Evolutionary conservation across 1,140 invertebrate genomes (phyloP), one percentile per base, ranked within the genome.

Genomic region (Neomicropteryx cornuta): DNA sequence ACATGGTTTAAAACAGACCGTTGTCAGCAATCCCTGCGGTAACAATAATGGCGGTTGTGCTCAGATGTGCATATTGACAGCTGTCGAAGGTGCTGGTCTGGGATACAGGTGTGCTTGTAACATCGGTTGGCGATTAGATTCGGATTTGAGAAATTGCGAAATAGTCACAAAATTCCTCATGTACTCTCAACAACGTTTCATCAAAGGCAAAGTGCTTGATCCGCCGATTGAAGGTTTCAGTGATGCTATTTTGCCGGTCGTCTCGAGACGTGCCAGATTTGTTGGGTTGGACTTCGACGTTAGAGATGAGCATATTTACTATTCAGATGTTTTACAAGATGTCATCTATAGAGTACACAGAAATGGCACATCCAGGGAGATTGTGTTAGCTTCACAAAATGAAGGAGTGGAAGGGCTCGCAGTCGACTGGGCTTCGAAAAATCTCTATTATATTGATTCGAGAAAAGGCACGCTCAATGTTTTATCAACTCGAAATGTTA

Each of bases 271-370:
- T 18, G 94, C 93, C 0, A 72, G 93, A 51, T 96, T 97, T 58
- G 94, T 98, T 3, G 94, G 93, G n/a, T 62, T 98, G 14, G 96
- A 99, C 57, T 98, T 94, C 56, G 92, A 97, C 61, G 81, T 88
- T 0, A 72, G 81, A 40, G 85, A 94, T 47, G 77, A 92, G 47
- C 86, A 89, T 48, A 94, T 97, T 38, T 97, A 96, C 55, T 97
- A 94, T 64, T 96, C 92, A 2, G 94, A 97, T 56, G 93, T 97
- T 1, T 72, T 94, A n/a, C 85, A 95, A 63, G 89, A 95, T 58
- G 91, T 96, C 0, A 97, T 97, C 46, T 96, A 95, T 56, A 73
- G 91, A 31, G 82, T 93, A 1, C 84, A 88, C 47, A 73, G 82
- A 41, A 91, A 92, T 59, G 90, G 90, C 38, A 89, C 87, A 1